A percentile compares a stretch with the other conserved stretches of the same genome.
phyloP scores from a whole-genome alignment of 2,113 vertebrate genomes.

The Anser brachyrhynchus region DNA sequence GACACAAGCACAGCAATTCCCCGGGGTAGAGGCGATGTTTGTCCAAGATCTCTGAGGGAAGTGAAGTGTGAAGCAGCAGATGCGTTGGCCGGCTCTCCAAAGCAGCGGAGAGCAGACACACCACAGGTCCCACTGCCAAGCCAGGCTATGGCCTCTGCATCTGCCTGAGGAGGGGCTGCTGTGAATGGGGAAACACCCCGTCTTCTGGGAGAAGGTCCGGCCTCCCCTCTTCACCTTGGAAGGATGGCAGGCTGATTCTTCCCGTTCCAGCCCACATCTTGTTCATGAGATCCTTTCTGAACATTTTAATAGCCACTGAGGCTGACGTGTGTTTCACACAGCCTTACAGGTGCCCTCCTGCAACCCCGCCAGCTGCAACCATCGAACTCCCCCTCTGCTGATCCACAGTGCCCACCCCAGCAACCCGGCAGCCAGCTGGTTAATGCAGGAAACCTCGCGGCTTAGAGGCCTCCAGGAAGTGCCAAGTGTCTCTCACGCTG shows the following conservation, averaged over 20 bases:
- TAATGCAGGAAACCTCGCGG: conserved; percentile 6
- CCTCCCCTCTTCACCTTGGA: not conserved
- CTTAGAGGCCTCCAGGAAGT: conserved; percentile 6
- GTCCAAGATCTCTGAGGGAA: not conserved
- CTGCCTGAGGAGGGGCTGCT: not conserved
- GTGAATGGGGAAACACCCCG: not conserved
- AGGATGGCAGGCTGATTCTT: not conserved
- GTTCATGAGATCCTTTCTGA: not conserved
- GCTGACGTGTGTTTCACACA: not conserved
- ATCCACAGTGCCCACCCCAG: not conserved
- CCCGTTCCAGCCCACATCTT: not conserved
- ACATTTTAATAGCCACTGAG: not conserved
- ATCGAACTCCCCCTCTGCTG: not conserved
- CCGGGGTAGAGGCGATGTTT: not conserved
- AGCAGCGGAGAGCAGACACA: not conserved
- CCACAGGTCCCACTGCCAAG: not conserved
- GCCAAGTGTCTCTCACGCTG: not conserved
- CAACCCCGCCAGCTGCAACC: not conserved
- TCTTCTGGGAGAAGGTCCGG: not conserved
- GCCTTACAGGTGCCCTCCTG: not conserved
- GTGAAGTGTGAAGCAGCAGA: not conserved
- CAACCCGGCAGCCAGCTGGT: conserved; percentile 32
- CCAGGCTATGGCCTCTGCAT: not conserved
- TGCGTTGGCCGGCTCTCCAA: not conserved
- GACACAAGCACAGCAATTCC: not conserved